Evolutionary conservation across 2,113 vertebrate genomes (phyloP), one percentile per base, ranked within the genome.

Genomic region (Athene noctua): DNA sequence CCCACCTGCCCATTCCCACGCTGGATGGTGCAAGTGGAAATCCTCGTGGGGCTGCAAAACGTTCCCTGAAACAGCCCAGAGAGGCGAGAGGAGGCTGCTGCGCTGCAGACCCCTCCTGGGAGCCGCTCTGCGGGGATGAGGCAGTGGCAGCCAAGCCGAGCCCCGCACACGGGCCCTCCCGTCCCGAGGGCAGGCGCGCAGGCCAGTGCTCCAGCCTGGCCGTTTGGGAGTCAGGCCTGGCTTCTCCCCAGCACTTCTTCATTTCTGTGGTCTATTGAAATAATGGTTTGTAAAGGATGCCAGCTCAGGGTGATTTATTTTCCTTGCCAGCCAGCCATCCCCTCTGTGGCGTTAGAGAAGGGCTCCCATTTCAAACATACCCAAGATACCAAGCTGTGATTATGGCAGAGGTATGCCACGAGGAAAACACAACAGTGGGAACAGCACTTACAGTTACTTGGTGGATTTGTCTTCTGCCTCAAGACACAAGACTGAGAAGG

Each of bases 151-250:
- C 55, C 1, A 4, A 19, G 44, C 22, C 1, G 4, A 22, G 44
- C 19, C 15, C 0, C 0, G 62, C 57, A 25, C 29, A 4, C 0
- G 3, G 38, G 40, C 30, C 15, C 46, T 49, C 10, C 30, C 1
- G 6, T 13, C 57, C 66, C 21, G 2, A 32, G 38, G 38, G 38
- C 30, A 26, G 62, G 29, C 2, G 1, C 25, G 10, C 2, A 6
- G 46, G 40, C 0, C 9, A 78, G 38, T 1, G 8, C 86, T 58
- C 38, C 82, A 23, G 58, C 6, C 1, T 2, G 15, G 29, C 68
- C 3, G 3, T 38, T 67, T 21, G 59, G 9, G 5, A 63, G 71
- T 90, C 81, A 94, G 6, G 18, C 86, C 21, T 83, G 81, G 72
- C 89, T 66, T 73, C 66, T 25, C 51, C 66, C 22, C 40, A 58